phyloP scores from a whole-genome alignment of 2,888 invertebrate species.

The Lasioglossum lativentre region DNA sequence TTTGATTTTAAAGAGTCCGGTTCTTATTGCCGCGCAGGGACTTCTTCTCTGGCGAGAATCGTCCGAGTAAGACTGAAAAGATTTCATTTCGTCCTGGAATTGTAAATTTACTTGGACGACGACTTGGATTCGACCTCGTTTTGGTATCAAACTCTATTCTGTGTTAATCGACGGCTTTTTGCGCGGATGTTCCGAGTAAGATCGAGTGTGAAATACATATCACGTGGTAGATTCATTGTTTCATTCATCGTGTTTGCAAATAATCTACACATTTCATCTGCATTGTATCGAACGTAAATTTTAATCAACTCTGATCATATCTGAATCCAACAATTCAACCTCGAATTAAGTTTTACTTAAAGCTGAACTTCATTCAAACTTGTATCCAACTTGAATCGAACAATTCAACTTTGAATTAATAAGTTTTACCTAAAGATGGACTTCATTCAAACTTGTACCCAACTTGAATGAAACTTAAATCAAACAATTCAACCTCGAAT shows the following conservation, averaged over 20 bases:
- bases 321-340: neutral
- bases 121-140: neutral
- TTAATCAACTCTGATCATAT: neutral
- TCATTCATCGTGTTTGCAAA: neutral
- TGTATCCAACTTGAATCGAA: too few relatives aligned
- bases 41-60: neutral
- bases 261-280: neutral
- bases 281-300: neutral
- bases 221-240: neutral
- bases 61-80: slow-evolving; percentile 18
- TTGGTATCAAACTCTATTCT: neutral
- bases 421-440: neutral
- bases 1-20: slow-evolving; percentile 9
- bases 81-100: slow-evolving; percentile 8
- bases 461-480: neutral
- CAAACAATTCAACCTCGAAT: too few relatives aligned
- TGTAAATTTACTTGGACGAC: neutral
- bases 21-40: neutral
- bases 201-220: neutral
- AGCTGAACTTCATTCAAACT: too few relatives aligned
- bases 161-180: neutral
- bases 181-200: neutral
- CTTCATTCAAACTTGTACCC: neutral
- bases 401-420: too few relatives aligned
- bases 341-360: neutral